Conservation (phyloP, 2,888 invertebrate species). For the Lutraria lutraria region DNA sequence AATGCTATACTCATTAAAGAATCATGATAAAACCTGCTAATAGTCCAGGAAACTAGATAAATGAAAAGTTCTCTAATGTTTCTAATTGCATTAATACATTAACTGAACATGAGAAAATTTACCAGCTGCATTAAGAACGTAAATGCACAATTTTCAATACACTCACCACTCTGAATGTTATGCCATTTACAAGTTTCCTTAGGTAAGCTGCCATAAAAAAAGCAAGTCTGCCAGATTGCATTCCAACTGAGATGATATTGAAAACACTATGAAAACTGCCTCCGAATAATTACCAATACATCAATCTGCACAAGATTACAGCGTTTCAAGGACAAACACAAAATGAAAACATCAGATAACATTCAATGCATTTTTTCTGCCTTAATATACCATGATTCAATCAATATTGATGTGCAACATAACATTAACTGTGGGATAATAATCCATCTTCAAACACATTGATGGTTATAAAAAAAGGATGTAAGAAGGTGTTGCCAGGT, state of each 20-base stretch:
- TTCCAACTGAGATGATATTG: constrained; percentile 10
- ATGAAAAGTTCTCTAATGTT: no score
- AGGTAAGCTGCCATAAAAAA: neutral
- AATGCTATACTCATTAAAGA: no score
- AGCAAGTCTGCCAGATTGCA: neutral
- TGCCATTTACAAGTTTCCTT: neutral
- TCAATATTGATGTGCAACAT: constrained; percentile 4
- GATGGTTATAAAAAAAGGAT: neutral
- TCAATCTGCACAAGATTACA: neutral
- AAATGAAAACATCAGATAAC: neutral
- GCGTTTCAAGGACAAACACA: neutral
- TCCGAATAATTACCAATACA: neutral
- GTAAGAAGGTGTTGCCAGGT: neutral
- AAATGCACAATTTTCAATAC: neutral
- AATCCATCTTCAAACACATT: neutral
- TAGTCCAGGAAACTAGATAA: no score
- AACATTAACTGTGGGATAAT: neutral
- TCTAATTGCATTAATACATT: no score
- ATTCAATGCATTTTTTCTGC: constrained; percentile 8
- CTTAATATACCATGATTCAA: constrained; percentile 5
- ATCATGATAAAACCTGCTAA: no score
- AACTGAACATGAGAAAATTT: no score
- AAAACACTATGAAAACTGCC: neutral
- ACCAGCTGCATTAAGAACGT: neutral
- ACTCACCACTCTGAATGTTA: neutral